Evolutionary conservation across 2,888 invertebrate species (phyloP), one percentile per base, ranked within the genome.

Genomic region (Tuberolachnus salignus): DNA sequence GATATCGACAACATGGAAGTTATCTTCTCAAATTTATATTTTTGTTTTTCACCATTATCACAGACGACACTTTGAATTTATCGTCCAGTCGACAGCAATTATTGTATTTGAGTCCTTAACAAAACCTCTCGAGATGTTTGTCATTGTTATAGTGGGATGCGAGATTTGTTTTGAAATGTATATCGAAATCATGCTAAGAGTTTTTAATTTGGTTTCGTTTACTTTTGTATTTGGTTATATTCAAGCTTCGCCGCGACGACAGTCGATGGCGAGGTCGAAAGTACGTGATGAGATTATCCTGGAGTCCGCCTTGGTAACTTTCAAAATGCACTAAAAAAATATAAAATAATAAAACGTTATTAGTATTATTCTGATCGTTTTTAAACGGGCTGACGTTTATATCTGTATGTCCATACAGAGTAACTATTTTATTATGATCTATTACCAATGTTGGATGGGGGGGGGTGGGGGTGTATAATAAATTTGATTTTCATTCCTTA

Each of bases 241-340:
- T 49, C 19, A 26, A 49, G 16, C 10, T 73, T 21, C 72, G 21
- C 34, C 61, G 51, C 34, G 8, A 16, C 34, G 8, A 16, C 34
- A 53, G 44, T 14, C 42, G 59, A 59, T 51, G 55, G 10, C 78
- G 78, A 23, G 69, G 69, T 34, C 69, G 59, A 3, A 69, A 42
- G 21, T 59, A 78, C 3, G 57, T 69, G 19, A 78, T 51, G 13
- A 69, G 49, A 59, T 78, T 78, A 6, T 78, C 78, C 59, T 61
- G 59, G 0, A 59, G 16, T 49, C 59, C 78, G 23, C 69, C 34
- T 49, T 69, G 26, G 13, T 59, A 21, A 16, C 34, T 69, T 13
- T 57, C 49, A 6, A 61, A 78, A 69, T 78, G 78, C 67, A 78
- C 78, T 78, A 10, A 49, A 75, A 66, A 57, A 1, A 46, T 23